phyloP scores from a whole-genome alignment of 1,140 invertebrate genomes.

The Andrena cerasifolii region DNA sequence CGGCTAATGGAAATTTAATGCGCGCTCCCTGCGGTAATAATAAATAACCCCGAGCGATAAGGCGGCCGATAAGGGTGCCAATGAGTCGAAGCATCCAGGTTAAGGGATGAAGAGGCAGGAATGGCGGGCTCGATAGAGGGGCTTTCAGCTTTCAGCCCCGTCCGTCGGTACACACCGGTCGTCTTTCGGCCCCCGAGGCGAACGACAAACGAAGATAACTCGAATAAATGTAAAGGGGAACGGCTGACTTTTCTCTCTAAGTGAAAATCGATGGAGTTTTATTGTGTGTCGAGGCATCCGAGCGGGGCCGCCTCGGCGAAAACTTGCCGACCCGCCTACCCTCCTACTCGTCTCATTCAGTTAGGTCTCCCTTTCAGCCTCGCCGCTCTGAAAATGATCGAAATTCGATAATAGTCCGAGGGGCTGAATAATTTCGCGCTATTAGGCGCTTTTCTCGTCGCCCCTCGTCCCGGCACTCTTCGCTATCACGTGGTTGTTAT shows the following conservation, averaged over 20 bases:
- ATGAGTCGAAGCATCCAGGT: conserved; percentile 47
- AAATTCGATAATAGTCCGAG: conserved; percentile 29
- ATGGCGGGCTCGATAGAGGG: not conserved
- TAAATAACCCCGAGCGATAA: conserved; percentile 61
- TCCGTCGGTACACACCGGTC: conserved; percentile 23
- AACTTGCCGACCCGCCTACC: not conserved
- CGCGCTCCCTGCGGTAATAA: conserved; percentile 50
- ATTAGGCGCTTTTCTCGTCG: not conserved
- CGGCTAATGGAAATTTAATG: conserved; percentile 67
- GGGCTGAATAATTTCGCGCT: conserved; percentile 22
- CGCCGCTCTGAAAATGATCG: conserved; percentile 8
- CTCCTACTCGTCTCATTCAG: not conserved
- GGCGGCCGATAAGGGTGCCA: conserved; percentile 49
- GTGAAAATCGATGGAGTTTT: conserved; percentile 74
- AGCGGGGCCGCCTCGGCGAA: conserved; percentile 8
- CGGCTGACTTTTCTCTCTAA: conserved; percentile 66
- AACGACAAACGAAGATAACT: conserved; percentile 71
- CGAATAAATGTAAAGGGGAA: conserved; percentile 70
- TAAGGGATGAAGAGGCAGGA: conserved; percentile 55
- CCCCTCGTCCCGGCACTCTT: not conserved
- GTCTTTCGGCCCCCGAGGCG: not conserved
- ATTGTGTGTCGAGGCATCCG: conserved; percentile 59
- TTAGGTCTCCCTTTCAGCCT: conserved; percentile 1
- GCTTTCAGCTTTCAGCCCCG: not conserved
- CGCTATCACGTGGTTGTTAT: no score